Percentiles rank a stretch among this genome's conserved stretches.
These are phyloP conservation scores for Sebastes matsubarae DNA, from an alignment of 2,797 vertebrate genomes.

Conservation along the genomic window DNA sequence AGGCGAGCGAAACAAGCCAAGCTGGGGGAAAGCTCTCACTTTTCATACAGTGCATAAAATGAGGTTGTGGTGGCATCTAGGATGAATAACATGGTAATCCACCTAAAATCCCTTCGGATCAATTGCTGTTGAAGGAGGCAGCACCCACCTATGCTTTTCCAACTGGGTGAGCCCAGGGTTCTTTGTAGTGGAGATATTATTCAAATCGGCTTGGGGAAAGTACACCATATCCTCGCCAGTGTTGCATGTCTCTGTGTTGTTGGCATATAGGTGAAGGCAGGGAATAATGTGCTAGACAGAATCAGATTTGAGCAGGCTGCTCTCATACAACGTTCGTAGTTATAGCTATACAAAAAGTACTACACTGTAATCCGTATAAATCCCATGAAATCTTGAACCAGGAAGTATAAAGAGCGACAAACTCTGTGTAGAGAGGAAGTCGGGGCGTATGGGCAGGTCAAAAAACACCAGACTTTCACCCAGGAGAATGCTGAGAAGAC, in stretches of 20 bases:
- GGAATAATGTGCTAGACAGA: conserved; percentile 13
- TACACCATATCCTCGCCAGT: conserved; percentile 4
- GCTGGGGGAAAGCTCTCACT: conserved; percentile 30
- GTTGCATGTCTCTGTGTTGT: conserved; percentile 7
- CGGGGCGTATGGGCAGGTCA: too few relatives aligned
- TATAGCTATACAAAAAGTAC: too few relatives aligned
- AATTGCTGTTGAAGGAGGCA: conserved; percentile 31
- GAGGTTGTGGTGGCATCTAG: conserved; percentile 32
- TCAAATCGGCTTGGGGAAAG: conserved; percentile 34
- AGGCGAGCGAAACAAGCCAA: conserved; percentile 9
- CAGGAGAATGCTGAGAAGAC: too few relatives aligned
- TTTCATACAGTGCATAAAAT: conserved; percentile 42
- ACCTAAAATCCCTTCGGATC: conserved; percentile 53
- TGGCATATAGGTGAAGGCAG: background rate
- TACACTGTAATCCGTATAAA: too few relatives aligned
- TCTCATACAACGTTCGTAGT: too few relatives aligned
- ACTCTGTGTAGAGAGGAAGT: too few relatives aligned
- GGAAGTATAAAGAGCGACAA: too few relatives aligned
- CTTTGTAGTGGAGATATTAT: conserved; percentile 43
- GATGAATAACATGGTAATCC: conserved; percentile 52
- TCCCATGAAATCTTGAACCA: too few relatives aligned
- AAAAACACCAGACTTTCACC: too few relatives aligned
- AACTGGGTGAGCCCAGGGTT: conserved; percentile 11
- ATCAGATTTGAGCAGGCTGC: background rate
- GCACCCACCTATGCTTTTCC: conserved; percentile 35